Evolutionary conservation across 2,888 invertebrate genomes (phyloP).

Genomic region (Mythimna pallens): DNA sequence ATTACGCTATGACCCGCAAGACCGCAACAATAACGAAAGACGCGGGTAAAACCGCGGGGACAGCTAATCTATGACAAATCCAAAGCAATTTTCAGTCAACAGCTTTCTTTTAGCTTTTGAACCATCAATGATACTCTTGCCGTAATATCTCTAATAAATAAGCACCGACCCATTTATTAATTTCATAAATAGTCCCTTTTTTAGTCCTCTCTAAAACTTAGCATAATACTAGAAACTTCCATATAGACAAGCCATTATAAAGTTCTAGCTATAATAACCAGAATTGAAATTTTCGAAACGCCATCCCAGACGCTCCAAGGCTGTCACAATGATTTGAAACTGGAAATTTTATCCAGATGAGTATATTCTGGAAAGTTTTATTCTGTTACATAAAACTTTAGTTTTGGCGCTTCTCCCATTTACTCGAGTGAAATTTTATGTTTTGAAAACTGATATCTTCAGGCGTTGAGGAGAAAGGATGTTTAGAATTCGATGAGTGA

Average conservation of each 20-base stretch:
- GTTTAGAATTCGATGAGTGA: conserved; percentile 43
- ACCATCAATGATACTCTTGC: no score
- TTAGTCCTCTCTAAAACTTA: not conserved
- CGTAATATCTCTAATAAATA: not conserved
- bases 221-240: conserved; percentile 18
- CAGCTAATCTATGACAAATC: no score
- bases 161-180: not conserved
- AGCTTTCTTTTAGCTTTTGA: not conserved
- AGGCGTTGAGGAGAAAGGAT: conserved; percentile 33
- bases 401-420: conserved; percentile 65
- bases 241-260: conserved; percentile 41
- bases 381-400: conserved; percentile 65
- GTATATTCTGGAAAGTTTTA: conserved; percentile 65
- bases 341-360: conserved; percentile 63
- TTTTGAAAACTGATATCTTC: conserved; percentile 60
- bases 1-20: no score
- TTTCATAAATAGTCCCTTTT: not conserved
- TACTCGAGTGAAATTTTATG: conserved; percentile 68
- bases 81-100: no score
- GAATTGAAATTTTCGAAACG: conserved; percentile 58
- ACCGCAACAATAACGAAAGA: no score
- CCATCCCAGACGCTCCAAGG: conserved; percentile 38
- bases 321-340: conserved; percentile 67
- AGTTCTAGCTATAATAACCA: conserved; percentile 43
- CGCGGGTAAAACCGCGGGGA: no score